Conservation (phyloP, 2,888 invertebrate species). For the Pristionchus entomophagus region DNA sequence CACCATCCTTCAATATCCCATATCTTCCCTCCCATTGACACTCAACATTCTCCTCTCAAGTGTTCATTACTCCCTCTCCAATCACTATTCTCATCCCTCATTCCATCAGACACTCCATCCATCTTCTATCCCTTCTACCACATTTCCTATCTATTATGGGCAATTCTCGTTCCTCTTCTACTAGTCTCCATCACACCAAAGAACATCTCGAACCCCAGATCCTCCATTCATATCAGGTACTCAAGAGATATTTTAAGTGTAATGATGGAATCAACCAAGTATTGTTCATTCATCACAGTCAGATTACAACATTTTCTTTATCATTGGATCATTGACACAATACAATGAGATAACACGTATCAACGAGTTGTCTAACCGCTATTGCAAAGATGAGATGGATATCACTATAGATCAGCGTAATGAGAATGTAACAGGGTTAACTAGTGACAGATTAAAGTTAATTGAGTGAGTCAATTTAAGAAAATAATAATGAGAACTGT, state of each 20-base stretch:
- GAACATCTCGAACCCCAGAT: conserved; percentile 46
- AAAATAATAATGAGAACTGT: conserved; percentile 32
- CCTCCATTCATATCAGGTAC: conserved; percentile 1
- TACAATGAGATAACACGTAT: background rate
- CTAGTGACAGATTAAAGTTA: background rate
- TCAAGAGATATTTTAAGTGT: background rate
- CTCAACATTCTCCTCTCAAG: background rate
- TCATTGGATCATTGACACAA: background rate
- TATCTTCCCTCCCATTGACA: background rate
- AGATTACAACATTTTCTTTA: background rate
- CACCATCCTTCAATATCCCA: conserved; percentile 2
- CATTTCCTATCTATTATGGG: conserved; percentile 7
- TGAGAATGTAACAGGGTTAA: background rate
- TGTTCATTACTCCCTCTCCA: conserved; percentile 23
- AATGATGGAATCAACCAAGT: background rate
- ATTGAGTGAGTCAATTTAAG: background rate
- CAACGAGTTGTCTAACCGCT: background rate
- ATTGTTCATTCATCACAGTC: background rate
- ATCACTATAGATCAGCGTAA: background rate
- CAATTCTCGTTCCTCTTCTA: conserved; percentile 16
- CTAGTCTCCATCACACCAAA: conserved; percentile 31
- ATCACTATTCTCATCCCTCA: background rate
- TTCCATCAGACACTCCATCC: background rate
- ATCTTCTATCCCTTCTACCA: background rate
- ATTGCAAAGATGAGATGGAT: background rate